Evolutionary conservation across 92 coral and sea anemone species (phyloP).

Genomic region (Siderastrea radians): DNA sequence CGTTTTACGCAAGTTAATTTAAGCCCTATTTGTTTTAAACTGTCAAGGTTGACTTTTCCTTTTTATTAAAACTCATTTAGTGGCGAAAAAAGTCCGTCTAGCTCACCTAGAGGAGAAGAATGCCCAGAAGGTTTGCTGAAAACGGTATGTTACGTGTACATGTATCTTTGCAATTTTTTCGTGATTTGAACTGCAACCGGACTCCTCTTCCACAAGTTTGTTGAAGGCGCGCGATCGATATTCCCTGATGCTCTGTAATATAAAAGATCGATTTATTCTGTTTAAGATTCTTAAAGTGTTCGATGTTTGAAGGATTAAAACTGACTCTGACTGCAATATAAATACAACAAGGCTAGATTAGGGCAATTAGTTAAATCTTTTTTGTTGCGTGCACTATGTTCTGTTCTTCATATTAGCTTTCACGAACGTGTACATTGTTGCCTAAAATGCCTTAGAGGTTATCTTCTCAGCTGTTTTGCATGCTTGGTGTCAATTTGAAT

Average conservation of each 20-base stretch:
- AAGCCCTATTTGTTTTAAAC: not conserved
- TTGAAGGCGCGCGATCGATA: not conserved
- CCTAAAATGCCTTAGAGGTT: too few relatives aligned
- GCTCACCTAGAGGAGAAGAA: constrained; percentile 23
- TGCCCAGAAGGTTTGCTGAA: constrained; percentile 11
- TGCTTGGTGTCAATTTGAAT: not conserved
- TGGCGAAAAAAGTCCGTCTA: constrained; percentile 41
- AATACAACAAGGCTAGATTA: not conserved
- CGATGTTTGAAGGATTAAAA: constrained; percentile 5
- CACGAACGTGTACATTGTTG: too few relatives aligned
- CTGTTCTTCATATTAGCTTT: too few relatives aligned
- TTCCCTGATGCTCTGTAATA: not conserved
- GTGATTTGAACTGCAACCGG: not conserved
- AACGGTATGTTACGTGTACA: constrained; percentile 16
- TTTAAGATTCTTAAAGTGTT: not conserved
- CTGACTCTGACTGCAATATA: constrained; percentile 11
- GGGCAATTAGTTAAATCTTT: constrained; percentile 2
- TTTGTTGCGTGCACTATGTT: constrained; percentile 8
- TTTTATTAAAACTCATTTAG: constrained; percentile 21
- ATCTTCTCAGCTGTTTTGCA: not conserved
- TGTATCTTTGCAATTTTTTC: not conserved
- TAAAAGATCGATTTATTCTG: constrained; percentile 12
- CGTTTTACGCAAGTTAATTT: not conserved
- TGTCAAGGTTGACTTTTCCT: not conserved
- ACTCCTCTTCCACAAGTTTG: not conserved